Evolutionary conservation across 2,797 vertebrate genomes (phyloP).

Genomic region (Varecia variegata): DNA sequence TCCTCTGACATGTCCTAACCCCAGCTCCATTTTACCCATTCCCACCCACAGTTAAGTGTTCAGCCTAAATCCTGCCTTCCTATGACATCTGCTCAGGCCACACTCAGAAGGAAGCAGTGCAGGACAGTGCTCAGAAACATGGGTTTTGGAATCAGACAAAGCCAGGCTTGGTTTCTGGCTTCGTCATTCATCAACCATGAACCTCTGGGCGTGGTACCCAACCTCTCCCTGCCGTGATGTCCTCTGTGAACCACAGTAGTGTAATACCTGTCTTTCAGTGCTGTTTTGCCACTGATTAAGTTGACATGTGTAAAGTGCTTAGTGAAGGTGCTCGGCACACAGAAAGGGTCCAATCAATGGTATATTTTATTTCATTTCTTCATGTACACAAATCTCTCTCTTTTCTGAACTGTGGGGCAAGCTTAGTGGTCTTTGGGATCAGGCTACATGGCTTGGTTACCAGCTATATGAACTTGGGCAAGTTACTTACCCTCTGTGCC

Average conservation of each 20-base stretch:
- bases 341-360: background rate
- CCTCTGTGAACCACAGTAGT: rapidly evolving
- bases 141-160: background rate
- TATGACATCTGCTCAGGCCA: background rate
- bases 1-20: background rate
- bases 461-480: background rate
- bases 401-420: background rate
- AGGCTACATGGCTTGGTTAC: background rate
- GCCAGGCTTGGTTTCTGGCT: background rate
- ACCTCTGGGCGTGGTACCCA: background rate
- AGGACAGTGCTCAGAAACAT: background rate
- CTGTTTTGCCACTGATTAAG: background rate
- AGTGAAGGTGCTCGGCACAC: background rate
- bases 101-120: background rate
- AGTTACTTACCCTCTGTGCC: background rate
- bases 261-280: background rate
- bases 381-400: background rate
- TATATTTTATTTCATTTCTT: background rate
- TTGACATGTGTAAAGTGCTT: background rate
- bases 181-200: background rate
- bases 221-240: rapidly evolving
- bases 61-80: background rate
- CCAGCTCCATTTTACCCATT: background rate
- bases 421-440: background rate
- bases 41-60: background rate